Percentiles rank a stretch among this genome's conserved stretches.
These are phyloP conservation scores for Clivina fossor DNA, from an alignment of 2,888 invertebrate species.

Conservation along the genomic window DNA sequence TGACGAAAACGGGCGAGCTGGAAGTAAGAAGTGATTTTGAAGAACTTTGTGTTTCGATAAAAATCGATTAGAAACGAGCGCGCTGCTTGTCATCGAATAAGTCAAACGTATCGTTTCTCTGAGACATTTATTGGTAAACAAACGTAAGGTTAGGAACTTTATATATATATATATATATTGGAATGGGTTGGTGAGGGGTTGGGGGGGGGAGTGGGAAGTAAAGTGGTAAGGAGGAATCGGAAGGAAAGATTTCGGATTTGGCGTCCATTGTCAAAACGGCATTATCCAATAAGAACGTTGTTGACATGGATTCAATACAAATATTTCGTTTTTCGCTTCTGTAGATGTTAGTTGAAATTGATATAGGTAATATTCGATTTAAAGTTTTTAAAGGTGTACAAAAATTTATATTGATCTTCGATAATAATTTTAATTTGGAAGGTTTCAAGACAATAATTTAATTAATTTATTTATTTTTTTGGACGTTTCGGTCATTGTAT, in stretches of 20 bases:
- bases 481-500: too few species aligned
- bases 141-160: conserved; percentile 17
- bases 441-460: too few species aligned
- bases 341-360: too few species aligned
- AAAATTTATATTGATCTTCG: too few species aligned
- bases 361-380: too few species aligned
- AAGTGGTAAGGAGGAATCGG: conserved; percentile 28
- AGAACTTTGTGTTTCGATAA: background rate
- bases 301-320: conserved; percentile 23
- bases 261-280: conserved; percentile 27
- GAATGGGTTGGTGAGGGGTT: too few species aligned
- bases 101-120: conserved; percentile 9
- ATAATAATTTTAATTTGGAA: too few species aligned
- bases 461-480: too few species aligned
- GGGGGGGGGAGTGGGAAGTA: too few species aligned
- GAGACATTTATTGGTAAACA: conserved; percentile 30
- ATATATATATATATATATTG: too few species aligned
- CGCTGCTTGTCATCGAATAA: conserved; percentile 16
- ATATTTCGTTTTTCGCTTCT: too few species aligned
- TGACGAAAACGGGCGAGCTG: background rate
- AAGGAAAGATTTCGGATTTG: conserved; percentile 9
- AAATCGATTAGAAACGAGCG: conserved; percentile 13
- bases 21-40: background rate
- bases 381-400: too few species aligned
- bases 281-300: conserved; percentile 30